Evolutionary conservation across 2,888 invertebrate genomes (phyloP), one percentile per base, ranked within the genome.

Genomic region (Boloria euphrosyne): DNA sequence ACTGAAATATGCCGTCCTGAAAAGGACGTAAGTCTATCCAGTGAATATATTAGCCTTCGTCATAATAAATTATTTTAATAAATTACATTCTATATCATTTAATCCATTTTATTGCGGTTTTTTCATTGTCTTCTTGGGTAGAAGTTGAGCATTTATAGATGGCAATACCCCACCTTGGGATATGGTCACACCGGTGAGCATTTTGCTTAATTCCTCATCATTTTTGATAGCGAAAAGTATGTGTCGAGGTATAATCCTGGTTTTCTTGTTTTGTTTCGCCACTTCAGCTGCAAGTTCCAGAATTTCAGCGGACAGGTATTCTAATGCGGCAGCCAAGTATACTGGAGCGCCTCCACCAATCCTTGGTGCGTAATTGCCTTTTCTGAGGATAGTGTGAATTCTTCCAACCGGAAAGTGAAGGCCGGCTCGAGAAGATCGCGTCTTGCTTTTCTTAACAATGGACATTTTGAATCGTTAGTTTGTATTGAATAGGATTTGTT

Each of bases 231-330:
- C 89, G 14, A 85, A 75, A 0, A 86, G 67, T 0, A 89, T 79
- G 53, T 86, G 85, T 0, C 88, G 73, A 0, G 87, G 86, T 0
- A 74, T 71, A 0, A 87, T 69, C 6, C 95, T 90, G 0, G 91
- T 89, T 78, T 95, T 96, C 72, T 95, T 94, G 80, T 95, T 95
- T 64, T 95, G 94, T 49, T 87, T 80, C 0, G 95, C 94, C 0
- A 94, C 94, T 68, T 94, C 94, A 0, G 93, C 91, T 0, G 95
- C 93, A 76, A 95, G 85, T 74, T 95, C 95, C 66, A 95, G 76
- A 17, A 95, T 93, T 87, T 96, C 96, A 17, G 95, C 95, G 0
- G 95, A 93, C 27, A 95, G 78, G 73, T 95, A 95, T 74, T 95
- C 95, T 76, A 95, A 79, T 0, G 93, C 94, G 6, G 94, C 94